Evolutionary conservation across 2,888 invertebrate species (phyloP).

Genomic region (Cephus pygmeus): DNA sequence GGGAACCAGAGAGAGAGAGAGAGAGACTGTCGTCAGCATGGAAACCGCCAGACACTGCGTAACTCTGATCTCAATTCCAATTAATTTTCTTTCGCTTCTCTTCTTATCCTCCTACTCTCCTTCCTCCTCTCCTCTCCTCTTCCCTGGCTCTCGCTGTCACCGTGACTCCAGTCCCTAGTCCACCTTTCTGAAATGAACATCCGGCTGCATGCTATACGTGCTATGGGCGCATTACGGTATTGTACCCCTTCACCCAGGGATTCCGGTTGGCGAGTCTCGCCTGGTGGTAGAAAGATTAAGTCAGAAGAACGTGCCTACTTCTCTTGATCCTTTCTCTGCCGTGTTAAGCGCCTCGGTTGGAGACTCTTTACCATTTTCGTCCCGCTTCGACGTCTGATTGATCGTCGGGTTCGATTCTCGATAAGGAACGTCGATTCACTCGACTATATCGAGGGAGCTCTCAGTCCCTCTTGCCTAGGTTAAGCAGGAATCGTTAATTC

Average conservation of each 20-base stretch:
- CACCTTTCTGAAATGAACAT: conserved; percentile 21
- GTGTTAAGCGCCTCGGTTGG: not conserved
- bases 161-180: not conserved
- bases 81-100: not conserved
- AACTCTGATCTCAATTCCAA: not conserved
- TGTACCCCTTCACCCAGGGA: not conserved
- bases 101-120: conserved; percentile 17
- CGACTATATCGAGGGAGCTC: not conserved
- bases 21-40: not conserved
- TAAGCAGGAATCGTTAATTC: not conserved
- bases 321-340: not conserved
- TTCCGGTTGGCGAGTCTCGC: not conserved
- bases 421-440: not conserved
- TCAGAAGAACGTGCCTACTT: not conserved
- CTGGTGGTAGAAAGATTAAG: not conserved
- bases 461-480: not conserved
- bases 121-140: conserved; percentile 7
- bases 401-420: not conserved
- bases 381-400: not conserved
- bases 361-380: not conserved
- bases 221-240: not conserved
- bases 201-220: not conserved
- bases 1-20: not conserved
- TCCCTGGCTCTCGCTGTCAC: conserved; percentile 37
- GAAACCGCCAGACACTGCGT: not conserved